Evolutionary conservation across 2,113 vertebrate genomes (phyloP), one percentile per base, ranked within the genome.

Genomic region (Esox niger): DNA sequence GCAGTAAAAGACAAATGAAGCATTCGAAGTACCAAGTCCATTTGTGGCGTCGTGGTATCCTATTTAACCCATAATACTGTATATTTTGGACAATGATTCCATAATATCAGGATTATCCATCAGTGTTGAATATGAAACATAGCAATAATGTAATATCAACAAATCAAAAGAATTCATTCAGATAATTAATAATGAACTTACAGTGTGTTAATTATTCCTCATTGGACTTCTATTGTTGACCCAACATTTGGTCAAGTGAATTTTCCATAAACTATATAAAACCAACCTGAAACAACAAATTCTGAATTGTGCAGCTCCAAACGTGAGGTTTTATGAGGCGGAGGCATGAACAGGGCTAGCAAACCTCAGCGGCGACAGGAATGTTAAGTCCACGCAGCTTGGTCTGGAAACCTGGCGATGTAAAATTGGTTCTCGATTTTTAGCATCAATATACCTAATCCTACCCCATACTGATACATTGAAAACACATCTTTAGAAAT

Each of bases 1-100:
- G n/a, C 86, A 71, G 83, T 88, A 88, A 73, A 76, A 64, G 66
- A 60, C 74, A 82, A 84, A 77, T 74, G 78, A 68, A 66, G 61
- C 29, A 13, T 62, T 74, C 46, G 23, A 35, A 65, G 61, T 80
- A 77, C 61, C 79, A 78, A 77, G 77, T 77, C 83, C 81, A 77
- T 85, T 79, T 79, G 80, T 6, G 83, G 82, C 80, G 83, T 80
- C 78, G 70, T 68, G 58, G 32, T 23, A 61, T 67, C 71, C 76
- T 82, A 74, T 84, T 84, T 72, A 33, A 62, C 76, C 47, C 55
- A 27, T 54, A 20, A 70, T 38, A 8, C 33, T 60, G 65, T 79
- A 84, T 80, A 54, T 73, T 75, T 69, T 66, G 27, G 72, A 75
- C 57, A 20, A 47, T 33, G 57, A 54, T 61, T 25, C 63, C 61